These are phyloP conservation scores for Rhingia campestris DNA, from an alignment of 2,888 invertebrate species.

Conservation along the genomic window DNA sequence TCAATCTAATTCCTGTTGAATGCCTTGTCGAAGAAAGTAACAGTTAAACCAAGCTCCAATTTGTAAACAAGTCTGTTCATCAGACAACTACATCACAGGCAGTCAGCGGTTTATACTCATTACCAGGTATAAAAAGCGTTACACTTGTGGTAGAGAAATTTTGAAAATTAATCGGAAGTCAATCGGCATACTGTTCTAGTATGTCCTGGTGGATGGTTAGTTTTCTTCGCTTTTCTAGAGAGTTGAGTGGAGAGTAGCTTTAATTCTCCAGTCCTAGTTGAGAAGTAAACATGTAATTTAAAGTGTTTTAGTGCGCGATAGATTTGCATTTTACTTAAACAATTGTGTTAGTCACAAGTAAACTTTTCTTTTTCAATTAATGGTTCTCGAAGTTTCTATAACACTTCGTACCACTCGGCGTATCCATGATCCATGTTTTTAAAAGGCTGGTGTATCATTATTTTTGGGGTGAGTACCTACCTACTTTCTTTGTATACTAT, in stretches of 20 bases:
- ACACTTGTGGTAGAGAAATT: conserved; percentile 21
- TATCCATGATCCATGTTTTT: too few species aligned
- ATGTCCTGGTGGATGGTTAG: conserved; percentile 14
- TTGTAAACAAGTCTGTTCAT: neutral
- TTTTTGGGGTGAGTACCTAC: too few species aligned
- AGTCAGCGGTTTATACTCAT: conserved; percentile 27
- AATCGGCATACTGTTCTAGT: conserved; percentile 23
- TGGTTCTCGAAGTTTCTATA: too few species aligned
- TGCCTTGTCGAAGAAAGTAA: conserved; percentile 16
- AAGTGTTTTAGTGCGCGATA: too few species aligned
- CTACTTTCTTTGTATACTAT: too few species aligned
- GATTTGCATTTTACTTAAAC: neutral
- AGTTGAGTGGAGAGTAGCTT: conserved; percentile 1
- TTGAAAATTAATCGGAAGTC: neutral
- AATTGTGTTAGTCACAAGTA: neutral
- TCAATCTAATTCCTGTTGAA: neutral
- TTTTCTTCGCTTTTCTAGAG: conserved; percentile 29
- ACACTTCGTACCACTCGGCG: too few species aligned
- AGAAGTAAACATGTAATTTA: conserved; percentile 9
- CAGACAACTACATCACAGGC: conserved; percentile 3
- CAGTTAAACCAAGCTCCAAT: neutral
- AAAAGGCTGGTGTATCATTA: too few species aligned
- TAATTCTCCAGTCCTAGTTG: conserved; percentile 12
- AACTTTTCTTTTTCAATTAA: neutral
- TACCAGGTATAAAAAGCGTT: conserved; percentile 22